These are phyloP conservation scores for Drosophila kambysellisi DNA, from an alignment of 2,888 invertebrate species.

Conservation along the genomic window DNA sequence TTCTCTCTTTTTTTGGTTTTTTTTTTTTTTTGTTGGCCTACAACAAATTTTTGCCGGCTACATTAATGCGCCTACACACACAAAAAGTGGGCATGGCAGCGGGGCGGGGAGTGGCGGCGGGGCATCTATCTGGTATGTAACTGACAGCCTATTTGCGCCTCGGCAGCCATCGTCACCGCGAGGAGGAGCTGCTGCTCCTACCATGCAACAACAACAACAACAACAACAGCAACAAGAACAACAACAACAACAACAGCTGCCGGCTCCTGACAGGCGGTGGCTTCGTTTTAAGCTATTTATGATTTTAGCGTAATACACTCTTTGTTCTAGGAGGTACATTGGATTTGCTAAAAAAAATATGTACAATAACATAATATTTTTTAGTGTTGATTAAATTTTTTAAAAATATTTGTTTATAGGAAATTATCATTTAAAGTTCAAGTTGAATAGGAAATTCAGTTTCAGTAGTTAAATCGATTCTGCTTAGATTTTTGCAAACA, in stretches of 20 bases:
- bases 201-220: constrained; percentile 13
- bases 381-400: background rate
- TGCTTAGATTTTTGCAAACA: background rate
- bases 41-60: constrained; percentile 57
- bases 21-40: constrained; percentile 25
- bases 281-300: constrained; percentile 74
- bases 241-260: constrained; percentile 7
- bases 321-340: background rate
- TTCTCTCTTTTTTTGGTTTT: constrained; percentile 3
- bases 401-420: background rate
- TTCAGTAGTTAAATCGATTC: background rate
- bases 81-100: constrained; percentile 18
- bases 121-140: constrained; percentile 44
- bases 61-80: constrained; percentile 77
- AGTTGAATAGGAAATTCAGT: background rate
- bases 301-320: constrained; percentile 62
- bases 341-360: too few species aligned
- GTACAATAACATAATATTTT: background rate
- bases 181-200: constrained; percentile 22
- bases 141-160: constrained; percentile 78
- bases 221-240: constrained; percentile 1
- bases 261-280: constrained; percentile 74
- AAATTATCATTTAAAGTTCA: background rate
- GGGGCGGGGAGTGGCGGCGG: constrained; percentile 3
- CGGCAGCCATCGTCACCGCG: constrained; percentile 39